Evolutionary conservation across 2,113 vertebrate genomes (phyloP).

Genomic region (Dermatemys mawii): DNA sequence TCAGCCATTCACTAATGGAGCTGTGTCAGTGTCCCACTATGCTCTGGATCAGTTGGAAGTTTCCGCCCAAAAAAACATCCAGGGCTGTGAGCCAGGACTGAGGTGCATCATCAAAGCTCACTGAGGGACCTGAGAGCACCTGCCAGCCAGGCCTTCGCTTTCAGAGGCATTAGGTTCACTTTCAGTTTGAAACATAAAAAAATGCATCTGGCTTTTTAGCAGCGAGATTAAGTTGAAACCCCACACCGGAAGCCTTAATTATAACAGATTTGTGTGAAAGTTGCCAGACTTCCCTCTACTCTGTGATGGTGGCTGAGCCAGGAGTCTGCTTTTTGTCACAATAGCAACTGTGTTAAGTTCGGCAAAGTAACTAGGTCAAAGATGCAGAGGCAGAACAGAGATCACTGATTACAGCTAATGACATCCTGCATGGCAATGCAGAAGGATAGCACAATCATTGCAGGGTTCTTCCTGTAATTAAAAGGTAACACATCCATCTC

Average conservation of each 20-base stretch:
- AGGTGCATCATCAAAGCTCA: not conserved
- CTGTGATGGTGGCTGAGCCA: constrained; percentile 52
- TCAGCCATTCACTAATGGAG: not conserved
- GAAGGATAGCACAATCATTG: not conserved
- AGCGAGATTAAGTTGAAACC: constrained; percentile 42
- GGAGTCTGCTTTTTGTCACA: constrained; percentile 68
- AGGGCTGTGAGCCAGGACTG: not conserved
- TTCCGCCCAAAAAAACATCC: not conserved
- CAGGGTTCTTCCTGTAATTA: constrained; percentile 5
- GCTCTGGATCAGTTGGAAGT: not conserved
- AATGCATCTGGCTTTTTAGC: constrained; percentile 14
- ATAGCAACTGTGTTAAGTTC: constrained; percentile 47
- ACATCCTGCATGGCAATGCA: not conserved
- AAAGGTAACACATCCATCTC: not conserved
- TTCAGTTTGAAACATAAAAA: constrained; percentile 20
- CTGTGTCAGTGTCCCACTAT: not conserved
- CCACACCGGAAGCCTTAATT: constrained; percentile 62
- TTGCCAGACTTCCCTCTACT: constrained; percentile 63
- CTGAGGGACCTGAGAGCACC: not conserved
- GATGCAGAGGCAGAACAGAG: constrained; percentile 39
- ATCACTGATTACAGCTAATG: constrained; percentile 36
- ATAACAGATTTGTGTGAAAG: constrained; percentile 59
- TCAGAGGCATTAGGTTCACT: not conserved
- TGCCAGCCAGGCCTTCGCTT: not conserved
- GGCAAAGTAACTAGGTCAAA: constrained; percentile 63